These are phyloP conservation scores for Channa striata DNA, from an alignment of 2,797 vertebrate species.

Conservation along the genomic window DNA sequence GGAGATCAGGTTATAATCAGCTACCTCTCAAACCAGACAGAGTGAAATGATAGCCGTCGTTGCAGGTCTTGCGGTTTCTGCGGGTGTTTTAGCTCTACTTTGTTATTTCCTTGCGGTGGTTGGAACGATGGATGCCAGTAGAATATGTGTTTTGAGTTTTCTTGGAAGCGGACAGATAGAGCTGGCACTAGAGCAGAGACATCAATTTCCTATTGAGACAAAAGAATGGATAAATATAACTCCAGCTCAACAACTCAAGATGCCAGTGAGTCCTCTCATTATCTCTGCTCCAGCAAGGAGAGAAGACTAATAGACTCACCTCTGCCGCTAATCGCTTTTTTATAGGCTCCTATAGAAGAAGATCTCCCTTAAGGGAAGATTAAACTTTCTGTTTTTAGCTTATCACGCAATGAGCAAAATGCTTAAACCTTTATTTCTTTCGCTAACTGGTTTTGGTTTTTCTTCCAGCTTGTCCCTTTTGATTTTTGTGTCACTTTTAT, in stretches of 20 bases:
- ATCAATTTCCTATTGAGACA: conserved; percentile 72
- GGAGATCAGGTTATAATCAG: conserved; percentile 14
- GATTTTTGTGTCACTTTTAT: conserved; percentile 68
- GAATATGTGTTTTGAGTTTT: conserved; percentile 52
- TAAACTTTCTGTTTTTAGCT: conserved; percentile 76
- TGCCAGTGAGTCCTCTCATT: conserved; percentile 72
- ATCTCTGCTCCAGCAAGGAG: conserved; percentile 70
- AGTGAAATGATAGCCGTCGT: conserved; percentile 35
- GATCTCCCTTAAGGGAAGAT: conserved; percentile 68
- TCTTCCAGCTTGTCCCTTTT: conserved; percentile 62
- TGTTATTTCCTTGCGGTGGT: conserved; percentile 64
- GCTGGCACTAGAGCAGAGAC: conserved; percentile 55
- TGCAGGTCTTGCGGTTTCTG: conserved; percentile 41
- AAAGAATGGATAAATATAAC: conserved; percentile 81
- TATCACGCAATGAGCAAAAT: conserved; percentile 3
- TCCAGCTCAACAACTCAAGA: conserved; percentile 62
- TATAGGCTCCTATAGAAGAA: conserved; percentile 66
- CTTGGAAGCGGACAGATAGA: conserved; percentile 54
- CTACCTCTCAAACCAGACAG: conserved; percentile 35
- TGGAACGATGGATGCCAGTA: conserved; percentile 41
- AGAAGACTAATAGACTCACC: conserved; percentile 82
- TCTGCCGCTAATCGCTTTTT: conserved; percentile 78
- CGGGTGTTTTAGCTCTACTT: conserved; percentile 52
- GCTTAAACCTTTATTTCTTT: conserved; percentile 42
- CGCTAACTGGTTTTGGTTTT: conserved; percentile 51